Evolutionary conservation across 2,113 vertebrate species (phyloP).

Genomic region (Regulus satrapa): DNA sequence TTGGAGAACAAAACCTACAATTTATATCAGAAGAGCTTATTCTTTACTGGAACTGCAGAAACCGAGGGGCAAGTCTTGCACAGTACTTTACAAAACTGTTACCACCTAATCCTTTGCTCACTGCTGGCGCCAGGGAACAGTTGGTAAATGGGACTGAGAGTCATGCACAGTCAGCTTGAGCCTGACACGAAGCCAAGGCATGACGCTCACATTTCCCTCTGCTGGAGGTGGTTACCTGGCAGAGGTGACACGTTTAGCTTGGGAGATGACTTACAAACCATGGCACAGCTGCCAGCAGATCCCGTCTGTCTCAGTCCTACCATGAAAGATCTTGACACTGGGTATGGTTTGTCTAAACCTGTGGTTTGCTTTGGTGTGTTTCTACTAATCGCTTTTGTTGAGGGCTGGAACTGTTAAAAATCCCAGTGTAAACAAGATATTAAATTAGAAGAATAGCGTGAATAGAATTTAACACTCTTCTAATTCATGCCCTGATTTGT

Average conservation of each 20-base stretch:
- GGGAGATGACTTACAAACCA: background rate
- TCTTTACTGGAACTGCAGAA: background rate
- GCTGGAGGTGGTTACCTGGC: background rate
- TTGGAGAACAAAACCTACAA: background rate
- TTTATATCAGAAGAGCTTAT: background rate
- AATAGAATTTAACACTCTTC: background rate
- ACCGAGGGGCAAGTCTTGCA: background rate
- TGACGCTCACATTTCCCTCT: accelerated
- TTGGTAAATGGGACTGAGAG: background rate
- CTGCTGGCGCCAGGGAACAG: background rate
- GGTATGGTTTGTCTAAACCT: background rate
- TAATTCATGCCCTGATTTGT: background rate
- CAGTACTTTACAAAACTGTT: background rate
- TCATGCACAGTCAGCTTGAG: background rate
- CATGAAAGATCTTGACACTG: background rate
- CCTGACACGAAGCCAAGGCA: background rate
- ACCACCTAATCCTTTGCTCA: background rate
- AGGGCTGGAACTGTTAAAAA: background rate
- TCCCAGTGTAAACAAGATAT: background rate
- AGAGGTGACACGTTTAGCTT: background rate
- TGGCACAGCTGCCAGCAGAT: background rate
- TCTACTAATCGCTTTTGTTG: background rate
- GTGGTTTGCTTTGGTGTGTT: background rate
- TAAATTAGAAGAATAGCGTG: background rate
- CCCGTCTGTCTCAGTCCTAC: background rate